phyloP scores from a whole-genome alignment of 2,888 invertebrate species.

The Peribatodes rhomboidaria region DNA sequence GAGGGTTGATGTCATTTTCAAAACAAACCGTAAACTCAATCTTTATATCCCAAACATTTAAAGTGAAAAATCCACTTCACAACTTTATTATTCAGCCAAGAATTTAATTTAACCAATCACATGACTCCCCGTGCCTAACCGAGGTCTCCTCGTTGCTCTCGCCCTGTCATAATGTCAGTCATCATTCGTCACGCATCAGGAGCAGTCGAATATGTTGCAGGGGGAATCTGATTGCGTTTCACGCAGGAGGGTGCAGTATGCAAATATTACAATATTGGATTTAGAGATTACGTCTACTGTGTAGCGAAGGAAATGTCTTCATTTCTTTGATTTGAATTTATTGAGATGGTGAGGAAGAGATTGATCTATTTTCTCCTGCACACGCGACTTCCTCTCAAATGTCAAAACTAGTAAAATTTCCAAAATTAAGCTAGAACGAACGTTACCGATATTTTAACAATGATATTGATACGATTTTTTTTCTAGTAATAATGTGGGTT shows the following conservation, averaged over 20 bases:
- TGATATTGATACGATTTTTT: no score
- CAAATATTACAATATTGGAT: conserved; percentile 53
- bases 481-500: no score
- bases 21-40: conserved; percentile 13
- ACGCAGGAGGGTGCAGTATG: conserved; percentile 58
- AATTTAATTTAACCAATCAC: conserved; percentile 65
- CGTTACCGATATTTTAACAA: no score
- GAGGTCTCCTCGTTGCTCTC: conserved; percentile 61
- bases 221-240: conserved; percentile 66
- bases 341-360: not conserved
- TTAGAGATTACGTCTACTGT: conserved; percentile 39
- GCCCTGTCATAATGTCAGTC: conserved; percentile 71
- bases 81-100: conserved; percentile 54
- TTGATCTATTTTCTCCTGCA: not conserved
- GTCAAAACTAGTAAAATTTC: no score
- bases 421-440: no score
- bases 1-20: not conserved
- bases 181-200: conserved; percentile 77
- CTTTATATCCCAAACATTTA: not conserved
- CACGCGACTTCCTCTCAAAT: not conserved
- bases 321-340: conserved; percentile 17
- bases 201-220: conserved; percentile 66
- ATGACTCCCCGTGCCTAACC: conserved; percentile 47
- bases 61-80: conserved; percentile 33
- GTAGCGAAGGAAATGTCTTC: conserved; percentile 4